Evolutionary conservation across 2,888 invertebrate species (phyloP), one percentile per base, ranked within the genome.

Genomic region (Branchellion lobata): DNA sequence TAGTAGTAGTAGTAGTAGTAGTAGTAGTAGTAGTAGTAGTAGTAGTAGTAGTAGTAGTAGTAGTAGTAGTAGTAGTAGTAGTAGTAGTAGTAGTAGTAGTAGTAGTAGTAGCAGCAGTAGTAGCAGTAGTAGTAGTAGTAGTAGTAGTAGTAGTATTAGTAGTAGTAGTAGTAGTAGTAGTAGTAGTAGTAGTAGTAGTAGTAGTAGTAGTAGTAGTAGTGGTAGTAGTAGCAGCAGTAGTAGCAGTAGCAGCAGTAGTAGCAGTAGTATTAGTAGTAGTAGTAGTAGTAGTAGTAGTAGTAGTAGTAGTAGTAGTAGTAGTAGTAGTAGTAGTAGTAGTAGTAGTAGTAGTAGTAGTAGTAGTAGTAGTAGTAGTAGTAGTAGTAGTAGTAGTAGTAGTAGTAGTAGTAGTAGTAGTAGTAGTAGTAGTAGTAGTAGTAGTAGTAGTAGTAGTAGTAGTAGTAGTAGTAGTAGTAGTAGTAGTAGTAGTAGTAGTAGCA

Each of bases 271-370:
- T n/a, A n/a, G n/a, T n/a, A n/a, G n/a, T n/a, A n/a, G n/a, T n/a
- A n/a, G n/a, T n/a, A n/a, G 53, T 53, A 53, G 53, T 53, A 53
- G 53, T 53, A 53, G 53, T 53, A 53, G 53, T 53, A 53, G 53
- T 53, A 53, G 53, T 53, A 53, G 53, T 53, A 53, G 53, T 53
- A 53, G 53, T 53, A 53, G 53, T 53, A 53, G 53, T 53, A 53
- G 53, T 53, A 27, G 71, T 71, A 31, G 18, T 40, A 29, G 72
- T 40, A 33, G 14, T 40, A 31, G 34, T 24, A 24, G 53, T 21
- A 72, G 1, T n/a, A 18, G 72, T 36, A 21, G 71, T 36, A 71
- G 71, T 36, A 71, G 71, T n/a, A 31, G 71, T 36, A 29, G 5
- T 34, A 71, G 71, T n/a, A 71, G 33, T n/a, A 71, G 2, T n/a